These are phyloP conservation scores for Atractosteus spatula DNA, from an alignment of 2,113 vertebrate genomes.

Conservation along the genomic window DNA sequence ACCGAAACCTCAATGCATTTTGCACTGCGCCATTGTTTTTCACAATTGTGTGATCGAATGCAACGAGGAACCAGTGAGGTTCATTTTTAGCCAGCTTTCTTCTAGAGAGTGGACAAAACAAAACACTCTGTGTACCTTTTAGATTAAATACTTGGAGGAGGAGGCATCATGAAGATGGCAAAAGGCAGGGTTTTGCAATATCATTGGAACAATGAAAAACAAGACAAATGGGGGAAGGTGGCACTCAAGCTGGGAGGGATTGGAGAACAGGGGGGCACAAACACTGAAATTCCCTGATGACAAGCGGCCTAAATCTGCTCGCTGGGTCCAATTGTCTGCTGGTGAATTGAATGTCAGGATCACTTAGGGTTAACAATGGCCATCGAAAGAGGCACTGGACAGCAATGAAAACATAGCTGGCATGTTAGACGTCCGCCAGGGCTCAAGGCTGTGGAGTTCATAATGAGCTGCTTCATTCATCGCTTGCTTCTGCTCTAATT, in stretches of 20 bases:
- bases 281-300: conserved; percentile 68
- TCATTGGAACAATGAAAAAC: conserved; percentile 64
- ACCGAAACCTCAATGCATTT: no score
- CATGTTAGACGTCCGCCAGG: conserved; percentile 55
- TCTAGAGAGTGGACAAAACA: not conserved
- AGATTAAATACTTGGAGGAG: conserved; percentile 56
- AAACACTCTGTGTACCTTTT: conserved; percentile 25
- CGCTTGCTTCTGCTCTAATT: conserved; percentile 80
- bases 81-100: not conserved
- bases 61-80: not conserved
- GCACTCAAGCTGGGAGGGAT: conserved; percentile 65
- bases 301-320: conserved; percentile 67
- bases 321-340: conserved; percentile 70
- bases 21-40: not conserved
- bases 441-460: conserved; percentile 57
- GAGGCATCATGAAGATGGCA: conserved; percentile 46
- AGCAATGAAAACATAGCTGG: conserved; percentile 63
- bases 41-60: not conserved
- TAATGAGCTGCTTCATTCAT: conserved; percentile 77
- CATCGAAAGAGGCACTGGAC: conserved; percentile 66
- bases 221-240: conserved; percentile 55
- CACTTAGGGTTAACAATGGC: conserved; percentile 78
- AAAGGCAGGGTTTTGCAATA: conserved; percentile 65
- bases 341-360: conserved; percentile 77
- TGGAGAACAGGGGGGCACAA: conserved; percentile 60